Base-by-base conservation (phyloP, 2,113 vertebrate genomes). In the Istiophorus platypterus region DNA sequence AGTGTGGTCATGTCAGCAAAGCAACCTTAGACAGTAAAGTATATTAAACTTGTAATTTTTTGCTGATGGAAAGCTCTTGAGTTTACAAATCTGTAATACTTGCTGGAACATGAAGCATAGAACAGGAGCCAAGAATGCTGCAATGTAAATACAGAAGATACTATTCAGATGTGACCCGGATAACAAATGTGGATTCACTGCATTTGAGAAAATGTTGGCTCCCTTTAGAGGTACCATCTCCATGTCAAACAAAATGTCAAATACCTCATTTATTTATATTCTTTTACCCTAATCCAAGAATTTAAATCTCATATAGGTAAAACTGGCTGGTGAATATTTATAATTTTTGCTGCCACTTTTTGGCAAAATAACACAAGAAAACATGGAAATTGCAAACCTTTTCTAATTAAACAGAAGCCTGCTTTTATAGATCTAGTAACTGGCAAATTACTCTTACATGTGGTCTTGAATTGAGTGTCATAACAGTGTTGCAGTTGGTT, bases 41-140 rank as follows among this genome's bases (percentile, higher is more conserved):
- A 66, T 65, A 71, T 86, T 78, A 85, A 88, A 85, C 85, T 86
- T 86, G 37, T 84, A 81, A 84, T 89, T 88, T 90, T 61, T 74
- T 83, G 79, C 71, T 88, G 76, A 78, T 86, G 72, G 86, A 85
- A 78, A 89, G 69, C 64, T 79, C 59, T 88, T 91, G 81, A 78
- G 49, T 86, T 88, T 77, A 83, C n/a, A 86, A 80, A 71, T 72
- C 68, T 79, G 20, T 85, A 72, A 70, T 89, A 41, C 45, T 58
- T 42, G 54, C 24, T 87, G 76, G 75, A 80, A 91, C 70, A 63
- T 78, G 74, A 80, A 47, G 61, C 29, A 52, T 13, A 37, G 26
- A 62, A 20, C 0, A 29, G 22, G 15, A 9, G 63, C 82, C 86
- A 81, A 77, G 63, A 81, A 67, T 59, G 27, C 47, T 51, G 65